phyloP scores from a whole-genome alignment of 2,113 vertebrate species.

The Picathartes gymnocephalus region DNA sequence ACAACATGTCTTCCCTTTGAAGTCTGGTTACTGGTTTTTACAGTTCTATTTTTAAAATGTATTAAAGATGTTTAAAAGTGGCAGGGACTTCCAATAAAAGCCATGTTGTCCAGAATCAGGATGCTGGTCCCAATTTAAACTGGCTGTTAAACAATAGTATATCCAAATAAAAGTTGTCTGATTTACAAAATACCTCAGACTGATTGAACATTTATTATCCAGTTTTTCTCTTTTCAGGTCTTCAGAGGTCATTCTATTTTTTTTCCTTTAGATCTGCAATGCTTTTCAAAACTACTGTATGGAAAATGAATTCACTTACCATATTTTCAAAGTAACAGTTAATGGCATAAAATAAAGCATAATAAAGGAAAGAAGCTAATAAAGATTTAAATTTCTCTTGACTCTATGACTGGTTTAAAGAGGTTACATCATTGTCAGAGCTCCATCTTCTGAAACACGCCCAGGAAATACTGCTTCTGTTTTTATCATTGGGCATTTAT shows the following conservation, averaged over 20 bases:
- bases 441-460: constrained; percentile 3
- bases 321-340: constrained; percentile 24
- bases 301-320: not conserved
- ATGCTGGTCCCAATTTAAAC: constrained; percentile 82
- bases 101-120: constrained; percentile 74
- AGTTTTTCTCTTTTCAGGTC: constrained; percentile 34
- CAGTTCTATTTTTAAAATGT: constrained; percentile 83
- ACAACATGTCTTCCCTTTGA: constrained; percentile 76
- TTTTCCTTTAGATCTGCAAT: not conserved
- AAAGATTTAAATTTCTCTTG: constrained; percentile 29
- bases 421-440: not conserved
- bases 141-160: constrained; percentile 78
- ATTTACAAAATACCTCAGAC: constrained; percentile 60
- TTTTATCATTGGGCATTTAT: not conserved
- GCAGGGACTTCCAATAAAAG: constrained; percentile 82
- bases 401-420: not conserved
- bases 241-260: constrained; percentile 24
- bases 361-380: constrained; percentile 26
- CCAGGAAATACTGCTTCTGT: not conserved
- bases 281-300: constrained; percentile 10
- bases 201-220: constrained; percentile 49
- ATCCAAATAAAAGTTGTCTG: constrained; percentile 74
- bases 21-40: constrained; percentile 80
- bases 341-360: constrained; percentile 28
- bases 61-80: constrained; percentile 84